Evolutionary conservation across 2,888 invertebrate genomes (phyloP).

Genomic region (Rotaria sp.): DNA sequence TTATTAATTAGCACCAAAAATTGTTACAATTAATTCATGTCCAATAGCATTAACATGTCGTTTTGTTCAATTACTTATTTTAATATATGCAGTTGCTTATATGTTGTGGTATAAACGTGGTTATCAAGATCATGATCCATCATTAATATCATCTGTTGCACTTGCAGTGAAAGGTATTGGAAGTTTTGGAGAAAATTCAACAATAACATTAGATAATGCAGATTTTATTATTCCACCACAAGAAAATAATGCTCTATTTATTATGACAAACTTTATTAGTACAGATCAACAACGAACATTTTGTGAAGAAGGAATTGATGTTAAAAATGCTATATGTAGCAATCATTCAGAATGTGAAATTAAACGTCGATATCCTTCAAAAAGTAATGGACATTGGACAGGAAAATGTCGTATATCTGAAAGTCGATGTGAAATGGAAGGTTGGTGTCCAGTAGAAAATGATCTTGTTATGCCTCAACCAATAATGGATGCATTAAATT

Average conservation of each 20-base stretch:
- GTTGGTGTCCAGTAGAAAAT: constrained; percentile 40
- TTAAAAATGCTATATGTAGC: not conserved
- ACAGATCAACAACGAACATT: constrained; percentile 53
- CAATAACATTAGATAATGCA: constrained; percentile 56
- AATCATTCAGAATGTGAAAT: constrained; percentile 24
- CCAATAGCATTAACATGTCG: constrained; percentile 23
- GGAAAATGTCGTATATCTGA: not conserved
- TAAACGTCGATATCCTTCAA: constrained; percentile 20
- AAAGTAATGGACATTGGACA: constrained; percentile 36
- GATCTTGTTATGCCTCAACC: not conserved
- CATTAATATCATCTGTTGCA: constrained; percentile 8
- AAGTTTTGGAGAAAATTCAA: constrained; percentile 40
- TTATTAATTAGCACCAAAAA: constrained; percentile 27
- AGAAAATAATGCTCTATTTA: constrained; percentile 54
- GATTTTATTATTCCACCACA: constrained; percentile 58
- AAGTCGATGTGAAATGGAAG: constrained; percentile 42
- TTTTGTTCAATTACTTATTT: not conserved
- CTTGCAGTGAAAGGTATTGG: not conserved
- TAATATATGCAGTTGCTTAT: not conserved
- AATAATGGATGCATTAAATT: constrained; percentile 44
- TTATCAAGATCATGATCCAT: constrained; percentile 3
- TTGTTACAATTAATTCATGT: not conserved
- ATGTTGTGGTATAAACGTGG: constrained; percentile 5
- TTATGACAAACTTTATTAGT: constrained; percentile 58
- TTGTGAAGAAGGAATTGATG: constrained; percentile 52